Evolutionary conservation across 2,113 vertebrate species (phyloP), one percentile per base, ranked within the genome.

Genomic region (Cromileptes altivelis): DNA sequence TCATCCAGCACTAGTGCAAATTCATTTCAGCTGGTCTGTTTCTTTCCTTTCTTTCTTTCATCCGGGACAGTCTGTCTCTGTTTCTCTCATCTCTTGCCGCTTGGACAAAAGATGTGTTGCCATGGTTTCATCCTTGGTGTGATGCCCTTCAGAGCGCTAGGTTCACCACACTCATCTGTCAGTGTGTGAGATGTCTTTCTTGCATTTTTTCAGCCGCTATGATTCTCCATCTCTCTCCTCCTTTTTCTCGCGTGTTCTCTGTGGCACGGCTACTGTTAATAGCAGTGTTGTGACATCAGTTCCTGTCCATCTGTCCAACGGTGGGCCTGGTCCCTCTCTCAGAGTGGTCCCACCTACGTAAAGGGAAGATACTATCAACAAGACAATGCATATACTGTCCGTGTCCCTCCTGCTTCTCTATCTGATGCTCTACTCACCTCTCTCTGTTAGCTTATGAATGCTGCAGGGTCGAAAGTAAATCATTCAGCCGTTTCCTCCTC

Each of bases 401-500:
- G 17, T 61, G 21, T 61, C 50, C 40, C 13, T 64, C 17, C 18
- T 57, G 17, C 49, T 64, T 64, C 30, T n/a, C 13, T 47, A 42
- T 70, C 64, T 63, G 62, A 81, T 25, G 40, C 56, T 76, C 45
- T 19, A 27, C 88, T 85, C 64, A 91, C 93, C 92, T 85, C 75
- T 77, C n/a, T 78, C 74, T 71, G 74, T 85, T 88, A 85, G 88
- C 90, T 93, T 91, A 93, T 93, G 79, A 86, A 80, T 97, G 97
- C 49, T 97, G 94, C 73, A 98, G 96, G 82, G 88, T 94, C 80
- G 97, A 96, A 87, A 99, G 94, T 89, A 99, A 97, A 85, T 96
- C 97, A 89, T 98, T 98, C 70, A 99, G 96, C 14, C 97, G 94
- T 82, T 97, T 96, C 53, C 96, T 95, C 87, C 97, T 96, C 60